A percentile compares a stretch with the other conserved stretches of the same genome.
phyloP scores from a whole-genome alignment of 2,113 vertebrate genomes.

The Tiliqua scincoides region DNA sequence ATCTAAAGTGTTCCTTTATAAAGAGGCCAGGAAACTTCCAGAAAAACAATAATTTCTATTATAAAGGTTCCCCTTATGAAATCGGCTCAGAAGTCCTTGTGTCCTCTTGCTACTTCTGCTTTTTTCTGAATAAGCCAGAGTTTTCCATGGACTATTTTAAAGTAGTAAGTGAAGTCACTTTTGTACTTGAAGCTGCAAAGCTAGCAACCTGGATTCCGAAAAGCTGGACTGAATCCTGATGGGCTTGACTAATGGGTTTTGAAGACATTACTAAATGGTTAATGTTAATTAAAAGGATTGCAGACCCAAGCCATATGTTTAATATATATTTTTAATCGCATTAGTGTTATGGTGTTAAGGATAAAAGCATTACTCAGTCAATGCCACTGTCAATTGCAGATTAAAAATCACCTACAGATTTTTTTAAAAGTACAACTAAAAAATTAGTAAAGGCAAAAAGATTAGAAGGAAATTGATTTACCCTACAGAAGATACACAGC shows the following conservation, averaged over 20 bases:
- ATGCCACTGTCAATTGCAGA: conserved; percentile 3
- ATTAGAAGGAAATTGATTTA: conserved; percentile 20
- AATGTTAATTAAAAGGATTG: conserved; percentile 13
- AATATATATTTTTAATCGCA: conserved; percentile 25
- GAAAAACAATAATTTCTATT: not conserved
- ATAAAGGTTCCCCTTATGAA: not conserved
- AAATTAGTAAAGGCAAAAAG: conserved; percentile 23
- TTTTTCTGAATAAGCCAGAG: not conserved
- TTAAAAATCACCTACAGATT: conserved; percentile 22
- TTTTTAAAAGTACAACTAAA: not conserved
- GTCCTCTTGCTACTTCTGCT: not conserved
- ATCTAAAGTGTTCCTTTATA: not conserved
- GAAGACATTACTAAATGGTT: conserved; percentile 16
- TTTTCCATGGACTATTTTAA: not conserved
- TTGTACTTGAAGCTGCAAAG: not conserved
- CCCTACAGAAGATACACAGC: conserved; percentile 14
- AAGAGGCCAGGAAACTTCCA: too few species aligned
- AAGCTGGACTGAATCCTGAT: not conserved
- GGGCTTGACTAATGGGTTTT: not conserved
- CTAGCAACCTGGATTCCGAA: not conserved
- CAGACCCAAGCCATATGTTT: conserved; percentile 3
- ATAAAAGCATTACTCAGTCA: conserved; percentile 19
- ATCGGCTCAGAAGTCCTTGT: too few species aligned
- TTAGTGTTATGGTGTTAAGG: conserved; percentile 10
- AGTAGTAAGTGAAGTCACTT: not conserved